phyloP scores from a whole-genome alignment of 2,888 invertebrate species.

The Ennomos erosarius region DNA sequence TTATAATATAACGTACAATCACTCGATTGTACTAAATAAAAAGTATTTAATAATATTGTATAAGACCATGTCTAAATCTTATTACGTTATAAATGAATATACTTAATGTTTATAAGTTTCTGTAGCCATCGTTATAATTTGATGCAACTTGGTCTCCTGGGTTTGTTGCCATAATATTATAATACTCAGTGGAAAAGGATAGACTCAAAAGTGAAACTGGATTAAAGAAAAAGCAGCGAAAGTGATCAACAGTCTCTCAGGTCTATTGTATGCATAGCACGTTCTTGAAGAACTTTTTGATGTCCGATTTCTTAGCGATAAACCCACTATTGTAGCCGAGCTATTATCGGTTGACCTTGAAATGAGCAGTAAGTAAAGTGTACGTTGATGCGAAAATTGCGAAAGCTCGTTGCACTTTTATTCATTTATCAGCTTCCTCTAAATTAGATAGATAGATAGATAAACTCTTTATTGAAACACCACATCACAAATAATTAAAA shows the following conservation, averaged over 20 bases:
- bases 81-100: too few species aligned
- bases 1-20: too few species aligned
- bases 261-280: slow-evolving; percentile 75
- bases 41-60: too few species aligned
- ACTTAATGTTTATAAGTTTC: too few species aligned
- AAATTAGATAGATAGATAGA: too few species aligned
- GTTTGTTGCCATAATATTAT: slow-evolving; percentile 51
- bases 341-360: slow-evolving; percentile 22
- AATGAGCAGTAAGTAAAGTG: background rate
- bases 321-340: slow-evolving; percentile 27
- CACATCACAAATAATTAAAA: too few species aligned
- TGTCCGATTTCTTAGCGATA: slow-evolving; percentile 57
- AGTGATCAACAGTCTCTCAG: slow-evolving; percentile 68
- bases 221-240: slow-evolving; percentile 77
- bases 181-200: slow-evolving; percentile 38
- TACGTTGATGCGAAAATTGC: too few species aligned
- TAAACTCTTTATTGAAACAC: too few species aligned
- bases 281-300: slow-evolving; percentile 65
- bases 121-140: slow-evolving; percentile 29
- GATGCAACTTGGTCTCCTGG: slow-evolving; percentile 51
- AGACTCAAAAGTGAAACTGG: slow-evolving; percentile 78
- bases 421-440: too few species aligned
- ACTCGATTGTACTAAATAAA: too few species aligned
- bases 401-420: too few species aligned
- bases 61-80: too few species aligned